Evolutionary conservation across 2,888 invertebrate genomes (phyloP).

Genomic region (Hirtodrosophila trivittata): DNA sequence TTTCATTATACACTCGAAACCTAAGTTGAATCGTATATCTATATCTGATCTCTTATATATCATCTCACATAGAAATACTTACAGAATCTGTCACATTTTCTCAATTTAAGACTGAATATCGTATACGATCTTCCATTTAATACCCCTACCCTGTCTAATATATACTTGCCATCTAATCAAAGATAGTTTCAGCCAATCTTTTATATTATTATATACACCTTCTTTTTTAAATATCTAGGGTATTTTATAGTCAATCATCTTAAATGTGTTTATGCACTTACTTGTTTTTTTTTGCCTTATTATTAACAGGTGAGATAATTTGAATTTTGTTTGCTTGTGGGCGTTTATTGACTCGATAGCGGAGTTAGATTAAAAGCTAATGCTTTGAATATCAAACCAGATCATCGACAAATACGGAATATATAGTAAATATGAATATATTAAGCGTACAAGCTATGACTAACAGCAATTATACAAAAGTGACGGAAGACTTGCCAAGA

Average conservation of each 20-base stretch:
- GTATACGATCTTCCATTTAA: too few relatives aligned
- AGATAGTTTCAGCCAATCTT: too few relatives aligned
- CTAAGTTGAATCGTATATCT: too few relatives aligned
- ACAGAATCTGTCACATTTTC: too few relatives aligned
- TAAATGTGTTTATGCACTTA: neutral
- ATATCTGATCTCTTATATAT: too few relatives aligned
- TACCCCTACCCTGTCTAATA: too few relatives aligned
- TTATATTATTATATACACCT: neutral
- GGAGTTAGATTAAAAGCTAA: constrained; percentile 28
- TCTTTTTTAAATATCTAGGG: neutral
- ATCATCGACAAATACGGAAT: constrained; percentile 37
- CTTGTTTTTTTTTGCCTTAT: constrained; percentile 7
- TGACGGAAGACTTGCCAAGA: constrained; percentile 21
- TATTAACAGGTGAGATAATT: constrained; percentile 29
- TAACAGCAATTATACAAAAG: neutral
- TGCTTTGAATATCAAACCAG: constrained; percentile 61
- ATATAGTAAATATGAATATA: constrained; percentile 23
- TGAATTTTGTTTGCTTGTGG: constrained; percentile 36
- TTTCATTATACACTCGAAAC: too few relatives aligned
- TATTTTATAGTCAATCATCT: neutral
- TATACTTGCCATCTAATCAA: too few relatives aligned
- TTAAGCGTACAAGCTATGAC: constrained; percentile 30
- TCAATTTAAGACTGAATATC: too few relatives aligned
- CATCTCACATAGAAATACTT: too few relatives aligned
- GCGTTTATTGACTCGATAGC: constrained; percentile 35